Percentiles rank a stretch among this genome's conserved stretches.
Conservation (phyloP, 2,797 vertebrate genomes). For the Bradypodion pumilum region DNA sequence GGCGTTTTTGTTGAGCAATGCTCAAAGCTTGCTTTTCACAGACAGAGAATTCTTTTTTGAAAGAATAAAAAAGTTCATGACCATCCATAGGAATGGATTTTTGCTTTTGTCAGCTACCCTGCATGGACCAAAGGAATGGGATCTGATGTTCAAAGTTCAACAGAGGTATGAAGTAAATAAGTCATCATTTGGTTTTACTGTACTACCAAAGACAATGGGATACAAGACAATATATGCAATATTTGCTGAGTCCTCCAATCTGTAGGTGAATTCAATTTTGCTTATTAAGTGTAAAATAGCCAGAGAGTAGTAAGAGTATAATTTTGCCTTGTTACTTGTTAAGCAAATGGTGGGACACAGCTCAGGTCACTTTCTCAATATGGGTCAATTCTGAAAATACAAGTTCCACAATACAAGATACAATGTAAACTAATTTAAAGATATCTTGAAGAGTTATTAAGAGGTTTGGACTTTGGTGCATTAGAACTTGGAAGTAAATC, state of each 20-base stretch:
- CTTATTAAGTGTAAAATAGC: background rate
- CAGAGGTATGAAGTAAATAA: constrained; percentile 79
- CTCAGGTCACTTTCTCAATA: constrained; percentile 1
- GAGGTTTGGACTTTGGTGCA: background rate
- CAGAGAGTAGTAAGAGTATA: constrained; percentile 28
- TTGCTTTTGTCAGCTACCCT: constrained; percentile 84
- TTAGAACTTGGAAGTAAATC: background rate
- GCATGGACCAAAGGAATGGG: constrained; percentile 81
- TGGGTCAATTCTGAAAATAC: constrained; percentile 16
- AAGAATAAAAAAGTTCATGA: constrained; percentile 83
- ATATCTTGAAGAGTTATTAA: background rate
- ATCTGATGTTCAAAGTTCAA: constrained; percentile 83
- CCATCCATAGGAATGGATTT: constrained; percentile 90
- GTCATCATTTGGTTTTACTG: constrained; percentile 5
- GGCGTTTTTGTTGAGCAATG: constrained; percentile 88
- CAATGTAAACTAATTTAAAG: background rate
- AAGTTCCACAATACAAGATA: constrained; percentile 14
- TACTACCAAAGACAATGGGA: constrained; percentile 26
- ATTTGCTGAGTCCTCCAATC: background rate
- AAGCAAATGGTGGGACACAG: constrained; percentile 20
- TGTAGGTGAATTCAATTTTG: constrained; percentile 48
- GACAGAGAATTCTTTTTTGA: constrained; percentile 74
- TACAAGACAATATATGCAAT: background rate
- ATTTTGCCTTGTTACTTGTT: constrained; percentile 16
- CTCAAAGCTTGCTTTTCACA: constrained; percentile 72